These are phyloP conservation scores for Diglossa cyanea DNA, from an alignment of 2,797 vertebrate genomes.

Conservation along the genomic window DNA sequence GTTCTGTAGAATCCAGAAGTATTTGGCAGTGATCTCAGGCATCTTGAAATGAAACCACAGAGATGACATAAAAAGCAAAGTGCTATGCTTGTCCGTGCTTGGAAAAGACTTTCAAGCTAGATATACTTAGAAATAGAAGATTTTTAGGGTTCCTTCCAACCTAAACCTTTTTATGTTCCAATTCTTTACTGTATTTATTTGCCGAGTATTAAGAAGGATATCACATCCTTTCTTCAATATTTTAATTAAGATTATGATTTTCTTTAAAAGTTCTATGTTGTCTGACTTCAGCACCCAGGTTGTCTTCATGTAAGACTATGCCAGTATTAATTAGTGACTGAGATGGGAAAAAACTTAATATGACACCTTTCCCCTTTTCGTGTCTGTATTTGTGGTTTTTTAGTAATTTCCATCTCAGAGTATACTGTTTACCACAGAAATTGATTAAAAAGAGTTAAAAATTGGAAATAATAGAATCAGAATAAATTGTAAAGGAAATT, in stretches of 20 bases:
- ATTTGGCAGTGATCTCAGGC: background rate
- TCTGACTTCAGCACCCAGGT: background rate
- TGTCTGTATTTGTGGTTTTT: background rate
- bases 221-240: background rate
- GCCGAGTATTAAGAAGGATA: background rate
- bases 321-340: background rate
- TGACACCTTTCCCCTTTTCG: background rate
- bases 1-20: slow-evolving; percentile 3
- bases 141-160: background rate
- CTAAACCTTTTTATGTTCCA: background rate
- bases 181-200: background rate
- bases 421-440: background rate
- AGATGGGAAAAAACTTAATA: background rate
- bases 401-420: background rate
- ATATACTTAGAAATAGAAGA: background rate
- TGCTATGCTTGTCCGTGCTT: background rate
- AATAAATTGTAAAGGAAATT: background rate
- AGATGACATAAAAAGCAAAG: background rate
- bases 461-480: background rate
- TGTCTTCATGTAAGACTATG: background rate
- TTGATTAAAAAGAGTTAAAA: background rate
- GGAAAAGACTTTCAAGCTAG: background rate
- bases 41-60: slow-evolving; percentile 6
- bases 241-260: background rate
- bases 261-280: background rate